Conservation (phyloP, 64 coral and sea anemone genomes). For the Acropora yongei region DNA sequence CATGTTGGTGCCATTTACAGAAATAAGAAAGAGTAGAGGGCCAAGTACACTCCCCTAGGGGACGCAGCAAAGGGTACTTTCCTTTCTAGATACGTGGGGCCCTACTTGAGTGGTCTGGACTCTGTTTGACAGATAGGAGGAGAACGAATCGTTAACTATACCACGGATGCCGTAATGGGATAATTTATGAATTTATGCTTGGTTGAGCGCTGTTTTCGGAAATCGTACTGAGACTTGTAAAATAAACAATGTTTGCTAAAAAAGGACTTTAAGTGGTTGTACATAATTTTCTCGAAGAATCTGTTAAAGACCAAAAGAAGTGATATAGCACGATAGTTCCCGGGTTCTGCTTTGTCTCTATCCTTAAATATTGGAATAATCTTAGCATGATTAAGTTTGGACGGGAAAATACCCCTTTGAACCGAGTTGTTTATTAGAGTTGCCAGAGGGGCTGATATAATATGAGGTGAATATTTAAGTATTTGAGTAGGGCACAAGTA, state of each 20-base stretch:
- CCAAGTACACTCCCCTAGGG: not conserved
- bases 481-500: too few species aligned
- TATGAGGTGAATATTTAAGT: too few species aligned
- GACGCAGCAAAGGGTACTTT: not conserved
- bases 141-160: not conserved
- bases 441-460: too few species aligned
- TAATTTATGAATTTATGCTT: not conserved
- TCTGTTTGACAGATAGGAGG: not conserved
- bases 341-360: too few species aligned
- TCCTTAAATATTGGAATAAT: too few species aligned
- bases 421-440: too few species aligned
- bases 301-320: too few species aligned
- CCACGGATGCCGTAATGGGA: not conserved
- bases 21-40: not conserved
- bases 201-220: not conserved
- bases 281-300: too few species aligned
- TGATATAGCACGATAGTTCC: too few species aligned
- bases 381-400: too few species aligned
- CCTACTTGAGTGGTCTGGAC: not conserved
- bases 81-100: not conserved
- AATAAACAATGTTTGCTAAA: not conserved
- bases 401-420: too few species aligned
- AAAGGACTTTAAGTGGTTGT: too few species aligned
- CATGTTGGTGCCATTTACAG: not conserved
- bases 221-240: not conserved